Evolutionary conservation across 2,797 vertebrate genomes (phyloP).

Genomic region (Natrix natrix): DNA sequence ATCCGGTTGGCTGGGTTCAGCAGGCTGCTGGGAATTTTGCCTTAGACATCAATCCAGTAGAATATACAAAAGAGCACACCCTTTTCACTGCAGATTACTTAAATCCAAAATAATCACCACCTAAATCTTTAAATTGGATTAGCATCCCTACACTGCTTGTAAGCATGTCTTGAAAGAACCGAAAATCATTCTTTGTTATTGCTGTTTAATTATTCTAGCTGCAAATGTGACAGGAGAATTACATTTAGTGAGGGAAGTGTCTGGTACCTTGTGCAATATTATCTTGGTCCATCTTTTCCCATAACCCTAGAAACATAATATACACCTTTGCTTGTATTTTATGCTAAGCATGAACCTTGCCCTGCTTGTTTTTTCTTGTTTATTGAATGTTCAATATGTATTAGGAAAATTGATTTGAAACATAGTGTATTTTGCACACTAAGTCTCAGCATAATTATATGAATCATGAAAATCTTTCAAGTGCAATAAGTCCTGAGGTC

Average conservation of each 20-base stretch:
- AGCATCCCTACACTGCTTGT: neutral
- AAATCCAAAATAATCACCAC: conserved; percentile 22
- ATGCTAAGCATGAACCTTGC: neutral
- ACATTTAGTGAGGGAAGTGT: neutral
- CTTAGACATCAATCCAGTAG: neutral
- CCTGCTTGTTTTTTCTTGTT: neutral
- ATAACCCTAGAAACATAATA: neutral
- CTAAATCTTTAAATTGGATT: conserved; percentile 13
- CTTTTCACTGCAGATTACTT: neutral
- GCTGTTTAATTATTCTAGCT: neutral
- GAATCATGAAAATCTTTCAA: neutral
- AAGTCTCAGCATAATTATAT: neutral
- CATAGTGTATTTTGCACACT: neutral
- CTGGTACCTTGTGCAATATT: neutral
- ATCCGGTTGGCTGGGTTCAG: neutral
- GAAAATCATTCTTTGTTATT: neutral
- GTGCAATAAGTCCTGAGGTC: neutral
- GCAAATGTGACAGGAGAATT: neutral
- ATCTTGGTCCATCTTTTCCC: neutral
- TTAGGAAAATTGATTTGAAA: neutral
- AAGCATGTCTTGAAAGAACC: neutral
- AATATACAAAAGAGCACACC: neutral
- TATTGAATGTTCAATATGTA: neutral
- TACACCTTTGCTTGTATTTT: neutral
- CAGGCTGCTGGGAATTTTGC: neutral